A percentile compares a stretch with the other conserved stretches of the same genome.
These are phyloP conservation scores for Sclerurus mexicanus DNA, from an alignment of 2,113 vertebrate species.

Conservation along the genomic window DNA sequence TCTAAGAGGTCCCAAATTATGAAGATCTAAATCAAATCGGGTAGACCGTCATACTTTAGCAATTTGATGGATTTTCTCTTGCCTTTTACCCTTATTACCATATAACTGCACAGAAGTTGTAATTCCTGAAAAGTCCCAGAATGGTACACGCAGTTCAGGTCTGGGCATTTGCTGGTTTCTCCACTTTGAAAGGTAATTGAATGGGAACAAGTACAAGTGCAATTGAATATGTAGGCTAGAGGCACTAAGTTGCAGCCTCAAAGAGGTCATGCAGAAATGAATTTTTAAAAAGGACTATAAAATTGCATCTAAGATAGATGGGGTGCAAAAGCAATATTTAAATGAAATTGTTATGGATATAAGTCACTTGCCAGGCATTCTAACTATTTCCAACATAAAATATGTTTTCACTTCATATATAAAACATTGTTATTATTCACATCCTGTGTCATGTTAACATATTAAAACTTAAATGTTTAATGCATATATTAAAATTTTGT, in stretches of 20 bases:
- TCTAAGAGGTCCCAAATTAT: slow-evolving; percentile 45
- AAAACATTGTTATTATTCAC: slow-evolving; percentile 87
- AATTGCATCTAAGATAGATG: slow-evolving; percentile 91
- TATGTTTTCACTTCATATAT: slow-evolving; percentile 85
- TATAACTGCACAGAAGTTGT: slow-evolving; percentile 52
- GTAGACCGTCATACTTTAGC: slow-evolving; percentile 32
- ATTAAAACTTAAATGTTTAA: slow-evolving; percentile 87
- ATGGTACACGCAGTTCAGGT: slow-evolving; percentile 79
- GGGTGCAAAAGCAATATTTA: slow-evolving; percentile 91
- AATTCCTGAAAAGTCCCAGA: slow-evolving; percentile 70
- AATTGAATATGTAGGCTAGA: slow-evolving; percentile 86
- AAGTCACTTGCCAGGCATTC: slow-evolving; percentile 81
- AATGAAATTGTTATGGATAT: slow-evolving; percentile 90
- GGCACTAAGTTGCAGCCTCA: slow-evolving; percentile 80
- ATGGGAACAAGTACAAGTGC: slow-evolving; percentile 83
- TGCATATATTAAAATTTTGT: slow-evolving; percentile 83
- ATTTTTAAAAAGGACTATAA: slow-evolving; percentile 92
- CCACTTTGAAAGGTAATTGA: slow-evolving; percentile 88
- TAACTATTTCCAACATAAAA: slow-evolving; percentile 84
- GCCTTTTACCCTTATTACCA: slow-evolving; percentile 58
- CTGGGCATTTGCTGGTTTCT: slow-evolving; percentile 70
- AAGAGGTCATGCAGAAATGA: slow-evolving; percentile 91
- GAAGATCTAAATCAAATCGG: slow-evolving; percentile 51
- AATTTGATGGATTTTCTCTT: slow-evolving; percentile 58
- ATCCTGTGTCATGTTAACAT: slow-evolving; percentile 80